A percentile compares a stretch with the other conserved stretches of the same genome.
phyloP scores from a whole-genome alignment of 2,113 vertebrate species.

The Catharus minimus region DNA sequence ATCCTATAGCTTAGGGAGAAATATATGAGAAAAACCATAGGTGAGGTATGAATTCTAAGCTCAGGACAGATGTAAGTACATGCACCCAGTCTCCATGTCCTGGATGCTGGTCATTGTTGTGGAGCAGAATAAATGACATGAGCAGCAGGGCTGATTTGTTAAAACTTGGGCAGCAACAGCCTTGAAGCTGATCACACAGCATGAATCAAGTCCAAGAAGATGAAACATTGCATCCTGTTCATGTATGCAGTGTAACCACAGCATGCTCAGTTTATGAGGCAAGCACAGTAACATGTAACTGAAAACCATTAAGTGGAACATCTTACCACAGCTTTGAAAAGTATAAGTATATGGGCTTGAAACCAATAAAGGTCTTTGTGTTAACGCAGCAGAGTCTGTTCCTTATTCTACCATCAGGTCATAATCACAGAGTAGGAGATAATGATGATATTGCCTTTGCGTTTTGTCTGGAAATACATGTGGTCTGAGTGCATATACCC shows the following conservation, averaged over 20 bases:
- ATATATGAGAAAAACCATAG: not conserved
- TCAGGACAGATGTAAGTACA: not conserved
- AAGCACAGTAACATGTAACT: not conserved
- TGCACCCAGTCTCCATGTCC: not conserved
- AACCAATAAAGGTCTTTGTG: not conserved
- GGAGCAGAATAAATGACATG: not conserved
- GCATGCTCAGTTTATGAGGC: accelerated
- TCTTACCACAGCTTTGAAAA: not conserved
- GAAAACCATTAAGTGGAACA: not conserved
- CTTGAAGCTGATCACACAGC: not conserved
- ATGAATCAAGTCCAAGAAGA: not conserved
- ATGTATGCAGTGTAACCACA: not conserved
- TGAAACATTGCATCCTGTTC: not conserved
- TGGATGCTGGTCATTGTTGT: accelerated
- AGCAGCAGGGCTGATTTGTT: not conserved
- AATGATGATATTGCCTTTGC: not conserved
- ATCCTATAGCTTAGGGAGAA: not conserved
- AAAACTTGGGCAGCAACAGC: not conserved
- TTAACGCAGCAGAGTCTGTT: not conserved
- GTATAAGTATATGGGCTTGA: not conserved
- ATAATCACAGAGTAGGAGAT: not conserved
- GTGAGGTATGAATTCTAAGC: not conserved
- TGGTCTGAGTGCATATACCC: not conserved
- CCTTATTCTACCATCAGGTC: accelerated
- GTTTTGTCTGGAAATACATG: not conserved